Evolutionary conservation across 2,888 invertebrate genomes (phyloP).

Genomic region (Meliscaeva auricollis): DNA sequence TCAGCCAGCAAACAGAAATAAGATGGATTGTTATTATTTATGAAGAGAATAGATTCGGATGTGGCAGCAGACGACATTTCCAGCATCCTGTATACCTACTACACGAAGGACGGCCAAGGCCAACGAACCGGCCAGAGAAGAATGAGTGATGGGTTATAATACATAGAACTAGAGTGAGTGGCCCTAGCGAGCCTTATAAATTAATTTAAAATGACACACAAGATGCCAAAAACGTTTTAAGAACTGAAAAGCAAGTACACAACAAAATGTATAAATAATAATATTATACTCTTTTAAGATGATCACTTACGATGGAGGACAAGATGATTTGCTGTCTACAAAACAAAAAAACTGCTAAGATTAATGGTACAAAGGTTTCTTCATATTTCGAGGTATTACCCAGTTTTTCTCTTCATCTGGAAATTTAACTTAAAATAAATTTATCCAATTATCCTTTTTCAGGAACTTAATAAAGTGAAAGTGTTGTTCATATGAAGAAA

Average conservation of each 20-base stretch:
- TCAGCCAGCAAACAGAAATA: slow-evolving; percentile 42
- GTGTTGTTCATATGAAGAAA: background rate
- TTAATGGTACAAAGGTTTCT: slow-evolving; percentile 1
- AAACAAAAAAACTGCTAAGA: background rate
- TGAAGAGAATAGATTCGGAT: slow-evolving; percentile 66
- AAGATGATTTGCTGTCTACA: slow-evolving; percentile 1
- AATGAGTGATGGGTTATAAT: slow-evolving; percentile 52
- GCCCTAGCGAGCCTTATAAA: slow-evolving; percentile 54
- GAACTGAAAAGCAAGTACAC: slow-evolving; percentile 23
- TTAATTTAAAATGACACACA: slow-evolving; percentile 65
- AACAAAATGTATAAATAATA: slow-evolving; percentile 28
- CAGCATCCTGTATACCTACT: slow-evolving; percentile 13
- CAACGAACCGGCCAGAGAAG: slow-evolving; percentile 27
- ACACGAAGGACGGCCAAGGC: slow-evolving; percentile 18
- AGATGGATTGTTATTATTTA: slow-evolving; percentile 73
- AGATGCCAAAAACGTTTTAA: slow-evolving; percentile 50
- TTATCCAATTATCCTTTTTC: background rate
- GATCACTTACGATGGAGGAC: slow-evolving; percentile 3
- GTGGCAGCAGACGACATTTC: slow-evolving; percentile 55
- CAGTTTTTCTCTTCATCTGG: background rate
- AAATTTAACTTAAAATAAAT: background rate
- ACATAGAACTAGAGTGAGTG: slow-evolving; percentile 37
- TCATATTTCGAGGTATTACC: background rate
- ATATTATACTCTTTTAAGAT: slow-evolving; percentile 15
- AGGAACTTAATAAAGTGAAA: background rate